Evolutionary conservation across 1,140 invertebrate genomes (phyloP).

Genomic region (Bombus breviceps): DNA sequence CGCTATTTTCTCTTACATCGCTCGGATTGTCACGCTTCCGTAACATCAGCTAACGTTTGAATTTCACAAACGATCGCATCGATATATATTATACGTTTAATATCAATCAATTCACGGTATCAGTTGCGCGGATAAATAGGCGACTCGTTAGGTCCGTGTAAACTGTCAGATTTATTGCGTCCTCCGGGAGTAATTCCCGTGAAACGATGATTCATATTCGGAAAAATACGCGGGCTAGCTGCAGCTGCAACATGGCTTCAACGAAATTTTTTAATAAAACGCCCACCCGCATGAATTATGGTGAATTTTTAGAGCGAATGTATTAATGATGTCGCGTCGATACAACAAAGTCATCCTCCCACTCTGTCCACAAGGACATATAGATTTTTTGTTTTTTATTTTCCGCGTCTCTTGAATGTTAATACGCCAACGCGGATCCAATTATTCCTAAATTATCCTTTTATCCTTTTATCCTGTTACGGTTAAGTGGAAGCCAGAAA

Average conservation of each 20-base stretch:
- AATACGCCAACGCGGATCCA: not conserved
- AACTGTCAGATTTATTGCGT: slow-evolving; percentile 12
- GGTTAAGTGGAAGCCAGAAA: too few relatives aligned
- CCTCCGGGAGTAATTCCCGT: not conserved
- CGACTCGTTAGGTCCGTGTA: slow-evolving; percentile 13
- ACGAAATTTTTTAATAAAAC: slow-evolving; percentile 7
- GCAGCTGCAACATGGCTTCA: not conserved
- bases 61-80: not conserved
- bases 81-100: not conserved
- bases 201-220: slow-evolving; percentile 14
- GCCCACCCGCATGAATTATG: not conserved
- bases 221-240: not conserved
- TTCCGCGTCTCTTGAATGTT: not conserved
- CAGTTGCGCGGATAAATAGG: not conserved
- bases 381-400: not conserved
- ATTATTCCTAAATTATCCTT: not conserved
- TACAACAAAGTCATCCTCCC: not conserved
- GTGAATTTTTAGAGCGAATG: not conserved
- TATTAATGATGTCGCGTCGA: not conserved
- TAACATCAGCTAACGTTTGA: too few relatives aligned
- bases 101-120: not conserved
- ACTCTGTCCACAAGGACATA: not conserved
- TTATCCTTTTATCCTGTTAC: too few relatives aligned
- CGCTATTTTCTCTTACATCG: too few relatives aligned
- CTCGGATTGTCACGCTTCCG: too few relatives aligned